phyloP scores from a whole-genome alignment of 2,888 invertebrate genomes.

The Rhamphomyia laevipes region DNA sequence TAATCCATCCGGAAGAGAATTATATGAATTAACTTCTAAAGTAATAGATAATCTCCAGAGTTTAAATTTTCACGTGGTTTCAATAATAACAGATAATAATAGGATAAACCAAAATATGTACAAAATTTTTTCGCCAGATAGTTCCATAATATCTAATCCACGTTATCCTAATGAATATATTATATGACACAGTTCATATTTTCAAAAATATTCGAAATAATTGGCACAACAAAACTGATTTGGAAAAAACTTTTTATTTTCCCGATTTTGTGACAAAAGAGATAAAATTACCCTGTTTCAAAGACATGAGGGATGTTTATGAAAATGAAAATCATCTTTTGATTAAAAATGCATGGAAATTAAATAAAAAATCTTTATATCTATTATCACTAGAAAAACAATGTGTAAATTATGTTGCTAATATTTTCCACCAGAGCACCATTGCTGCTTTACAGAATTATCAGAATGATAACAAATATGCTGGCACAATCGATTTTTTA shows the following conservation, averaged over 20 bases:
- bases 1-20: neutral
- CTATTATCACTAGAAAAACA: neutral
- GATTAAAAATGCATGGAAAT: neutral
- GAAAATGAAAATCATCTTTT: neutral
- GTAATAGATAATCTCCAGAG: neutral
- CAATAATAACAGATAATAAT: neutral
- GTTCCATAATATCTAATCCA: neutral
- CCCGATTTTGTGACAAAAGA: neutral
- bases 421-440: constrained; percentile 1
- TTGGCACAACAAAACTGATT: neutral
- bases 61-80: constrained; percentile 1
- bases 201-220: constrained; percentile 2
- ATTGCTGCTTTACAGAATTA: neutral
- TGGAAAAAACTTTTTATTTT: neutral
- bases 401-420: neutral
- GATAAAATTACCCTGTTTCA: neutral
- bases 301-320: neutral
- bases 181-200: neutral
- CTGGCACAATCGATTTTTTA: too few species aligned
- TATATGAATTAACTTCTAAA: neutral
- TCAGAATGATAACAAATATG: neutral
- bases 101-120: constrained; percentile 2
- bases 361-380: neutral
- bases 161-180: neutral
- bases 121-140: neutral